Evolutionary conservation across 2,113 vertebrate species (phyloP).

Genomic region (Gymnobelideus leadbeateri): DNA sequence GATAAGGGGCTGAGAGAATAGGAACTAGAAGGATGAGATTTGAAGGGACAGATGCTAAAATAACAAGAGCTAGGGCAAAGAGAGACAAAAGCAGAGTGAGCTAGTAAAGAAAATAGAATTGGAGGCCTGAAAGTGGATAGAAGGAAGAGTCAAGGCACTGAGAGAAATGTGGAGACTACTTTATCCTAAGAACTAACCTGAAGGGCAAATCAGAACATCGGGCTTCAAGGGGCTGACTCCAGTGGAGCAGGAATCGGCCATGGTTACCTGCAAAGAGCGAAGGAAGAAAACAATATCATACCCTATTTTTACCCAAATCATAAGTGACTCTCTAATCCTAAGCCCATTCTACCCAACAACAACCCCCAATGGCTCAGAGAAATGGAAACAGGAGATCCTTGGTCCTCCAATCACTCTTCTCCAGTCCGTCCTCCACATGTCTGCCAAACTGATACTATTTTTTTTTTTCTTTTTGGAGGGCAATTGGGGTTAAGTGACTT

Average conservation of each 20-base stretch:
- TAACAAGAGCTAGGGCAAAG: background rate
- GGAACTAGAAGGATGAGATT: background rate
- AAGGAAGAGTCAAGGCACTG: background rate
- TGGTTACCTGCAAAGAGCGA: constrained; percentile 58
- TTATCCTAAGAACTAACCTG: constrained; percentile 64
- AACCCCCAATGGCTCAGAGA: background rate
- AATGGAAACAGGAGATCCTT: background rate
- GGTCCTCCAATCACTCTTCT: background rate
- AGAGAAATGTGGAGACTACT: background rate
- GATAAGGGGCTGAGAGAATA: background rate
- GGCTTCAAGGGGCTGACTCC: constrained; percentile 56
- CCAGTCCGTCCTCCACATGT: background rate
- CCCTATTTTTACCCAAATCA: background rate
- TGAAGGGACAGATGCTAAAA: background rate
- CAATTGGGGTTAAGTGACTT: too few relatives aligned
- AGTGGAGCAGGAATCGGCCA: constrained; percentile 38
- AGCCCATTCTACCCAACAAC: background rate
- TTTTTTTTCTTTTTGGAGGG: too few relatives aligned
- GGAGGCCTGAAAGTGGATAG: background rate
- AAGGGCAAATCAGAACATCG: background rate
- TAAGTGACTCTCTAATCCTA: background rate
- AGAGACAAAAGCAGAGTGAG: background rate
- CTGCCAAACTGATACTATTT: background rate
- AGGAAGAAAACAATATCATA: constrained; percentile 25
- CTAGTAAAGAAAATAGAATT: background rate